Percentiles rank a stretch among this genome's conserved stretches.
Evolutionary conservation across 2,888 invertebrate species (phyloP).

Genomic region (Eupithecia pulchellata): DNA sequence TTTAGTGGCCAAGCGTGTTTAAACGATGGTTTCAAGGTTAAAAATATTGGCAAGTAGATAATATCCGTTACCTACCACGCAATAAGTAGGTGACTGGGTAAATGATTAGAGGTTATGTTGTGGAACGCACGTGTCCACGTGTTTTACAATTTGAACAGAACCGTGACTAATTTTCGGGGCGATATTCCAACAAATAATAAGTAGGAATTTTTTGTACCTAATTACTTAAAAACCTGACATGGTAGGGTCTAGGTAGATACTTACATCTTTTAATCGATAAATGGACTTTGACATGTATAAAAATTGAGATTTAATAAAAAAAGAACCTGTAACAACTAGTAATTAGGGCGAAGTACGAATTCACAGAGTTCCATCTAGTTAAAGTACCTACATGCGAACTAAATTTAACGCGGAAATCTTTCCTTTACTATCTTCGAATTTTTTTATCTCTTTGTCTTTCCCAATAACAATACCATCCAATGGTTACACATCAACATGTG

Average conservation of each 20-base stretch:
- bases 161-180: background rate
- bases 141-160: background rate
- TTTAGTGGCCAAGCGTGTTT: conserved; percentile 3
- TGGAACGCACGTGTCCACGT: background rate
- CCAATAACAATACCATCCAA: too few species aligned
- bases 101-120: conserved; percentile 18
- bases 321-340: background rate
- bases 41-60: conserved; percentile 29
- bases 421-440: too few species aligned
- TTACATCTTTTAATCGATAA: background rate
- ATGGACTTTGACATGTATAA: background rate
- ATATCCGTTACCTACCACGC: conserved; percentile 38
- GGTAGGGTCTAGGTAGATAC: too few species aligned
- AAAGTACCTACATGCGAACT: background rate
- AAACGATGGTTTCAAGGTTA: conserved; percentile 28
- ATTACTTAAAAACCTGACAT: background rate
- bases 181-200: background rate
- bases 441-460: too few species aligned
- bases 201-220: background rate
- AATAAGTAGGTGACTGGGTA: conserved; percentile 41
- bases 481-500: too few species aligned
- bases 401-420: too few species aligned
- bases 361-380: background rate
- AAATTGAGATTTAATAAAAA: background rate
- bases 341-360: background rate